Evolutionary conservation across 64 coral and sea anemone genomes (phyloP), one percentile per base, ranked within the genome.

Genomic region (Montipora sp.): DNA sequence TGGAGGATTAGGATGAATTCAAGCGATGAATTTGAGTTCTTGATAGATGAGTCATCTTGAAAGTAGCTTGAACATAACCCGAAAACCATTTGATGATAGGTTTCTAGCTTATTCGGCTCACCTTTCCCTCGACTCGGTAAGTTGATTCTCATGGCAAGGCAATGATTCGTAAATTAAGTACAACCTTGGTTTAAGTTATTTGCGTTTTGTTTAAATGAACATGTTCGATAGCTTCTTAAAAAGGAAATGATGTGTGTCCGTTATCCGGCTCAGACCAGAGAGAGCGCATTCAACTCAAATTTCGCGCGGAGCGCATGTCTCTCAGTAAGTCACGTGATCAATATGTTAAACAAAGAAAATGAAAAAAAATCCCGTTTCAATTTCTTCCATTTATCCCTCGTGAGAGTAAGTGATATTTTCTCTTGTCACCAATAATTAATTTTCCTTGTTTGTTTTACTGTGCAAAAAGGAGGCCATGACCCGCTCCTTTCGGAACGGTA

Each of bases 51-150:
- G 79, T 36, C 36, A 36, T 36, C 36, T 36, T 36, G 36, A 21
- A 46, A 75, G 13, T 44, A 10, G 10, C 50, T 19, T 7, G 46
- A 77, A 80, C 77, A 13, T 24, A n/a, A 21, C 18, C 50, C 5
- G 27, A 75, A 22, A 27, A 20, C 3, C 21, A 67, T 18, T 66
- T 67, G 8, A 3, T 12, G 58, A 15, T 12, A 24, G 18, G 15
- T 43, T n/a, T 5, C 13, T 50, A 5, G 8, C 60, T 15, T 63
- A 12, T 16, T 63, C 14, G 14, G 3, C 82, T 23, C n/a, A 85
- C 82, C 82, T 85, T 85, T 85, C 5, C 82, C 82, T 85, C 82
- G 70, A 50, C 61, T 16, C 15, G 82, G 63, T n/a, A 85, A 71
- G 47, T 85, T 46, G 18, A 85, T 85, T 50, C 82, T 85, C 82